These are phyloP conservation scores for Mycteria americana DNA, from an alignment of 2,797 vertebrate species.

Conservation along the genomic window DNA sequence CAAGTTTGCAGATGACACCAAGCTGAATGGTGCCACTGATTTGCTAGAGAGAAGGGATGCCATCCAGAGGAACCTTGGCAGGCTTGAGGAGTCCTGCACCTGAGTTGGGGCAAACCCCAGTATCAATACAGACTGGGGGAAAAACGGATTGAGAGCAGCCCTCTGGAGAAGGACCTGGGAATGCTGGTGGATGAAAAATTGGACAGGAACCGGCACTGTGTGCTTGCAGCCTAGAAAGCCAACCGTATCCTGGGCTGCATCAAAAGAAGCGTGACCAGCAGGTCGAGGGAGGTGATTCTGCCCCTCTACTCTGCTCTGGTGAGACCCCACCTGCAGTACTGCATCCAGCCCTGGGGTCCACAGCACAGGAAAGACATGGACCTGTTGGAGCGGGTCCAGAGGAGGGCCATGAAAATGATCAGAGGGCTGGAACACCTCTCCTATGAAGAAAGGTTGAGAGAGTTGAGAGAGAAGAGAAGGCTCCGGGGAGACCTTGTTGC, in stretches of 20 bases:
- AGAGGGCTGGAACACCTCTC: not conserved
- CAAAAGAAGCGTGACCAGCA: not conserved
- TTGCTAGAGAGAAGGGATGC: not conserved
- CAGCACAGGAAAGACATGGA: not conserved
- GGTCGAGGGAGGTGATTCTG: not conserved
- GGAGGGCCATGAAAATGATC: fast-evolving
- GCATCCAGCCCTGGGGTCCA: not conserved
- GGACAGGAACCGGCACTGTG: no score
- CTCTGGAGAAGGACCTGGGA: no score
- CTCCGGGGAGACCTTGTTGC: fast-evolving
- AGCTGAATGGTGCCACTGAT: not conserved
- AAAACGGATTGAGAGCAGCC: no score
- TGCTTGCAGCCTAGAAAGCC: not conserved
- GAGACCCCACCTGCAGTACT: not conserved
- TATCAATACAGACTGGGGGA: no score
- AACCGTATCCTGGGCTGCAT: not conserved
- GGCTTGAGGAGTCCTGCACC: no score
- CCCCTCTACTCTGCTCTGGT: not conserved
- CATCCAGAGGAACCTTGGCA: not conserved
- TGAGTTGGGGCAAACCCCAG: no score
- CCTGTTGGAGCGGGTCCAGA: not conserved
- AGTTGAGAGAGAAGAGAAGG: not conserved
- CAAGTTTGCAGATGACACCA: no score
- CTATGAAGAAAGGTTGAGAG: not conserved
- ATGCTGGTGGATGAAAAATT: not conserved